Base-by-base conservation (phyloP, 2,797 vertebrate genomes). In the Salmo trutta region DNA sequence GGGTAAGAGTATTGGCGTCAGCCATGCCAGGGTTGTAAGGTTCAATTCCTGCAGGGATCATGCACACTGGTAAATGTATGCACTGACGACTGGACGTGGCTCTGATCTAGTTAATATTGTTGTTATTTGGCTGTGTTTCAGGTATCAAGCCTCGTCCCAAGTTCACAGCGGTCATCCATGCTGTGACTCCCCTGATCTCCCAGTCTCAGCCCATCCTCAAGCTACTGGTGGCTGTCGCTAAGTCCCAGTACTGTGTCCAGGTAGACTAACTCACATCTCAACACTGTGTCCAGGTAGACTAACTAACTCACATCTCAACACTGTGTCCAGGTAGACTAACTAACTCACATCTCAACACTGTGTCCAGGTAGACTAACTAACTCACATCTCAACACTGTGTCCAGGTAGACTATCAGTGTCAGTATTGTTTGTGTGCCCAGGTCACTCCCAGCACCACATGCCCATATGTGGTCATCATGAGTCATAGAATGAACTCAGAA, bases 141-240 rank as follows among this genome's bases (percentile, higher is more conserved):
- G 98, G 98, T 93, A 89, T 96, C 85, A 98, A 96, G 91, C 95
- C 97, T 69, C 94, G 95, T 75, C 90, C 96, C 84, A 98, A 95
- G 84, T 99, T 99, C 93, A 99, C 98, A 77, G 98, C 97, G 0
- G 95, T 99, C 89, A 97, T 99, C 89, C 97, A 99, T 0, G 96
- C 96, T 31, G 98, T 99, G 89, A 98, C 97, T 3, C 98, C 98
- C 33, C 92, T 99, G 90, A 95, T 99, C 81, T 99, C 98, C 81
- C 98, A 99, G 52, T 99, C 98, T 79, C 98, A 99, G 88, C 97
- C 98, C 71, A 96, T 99, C 92, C 95, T 99, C 92, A 99, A 99
- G 93, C 97, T 99, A 85, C 95, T 99, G 29, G 93, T 96, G 59
- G 95, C 98, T 75, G 97, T 99, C 86, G 95, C 97, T 91, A 99